These are phyloP conservation scores for Brachionus calyciflorus DNA, from an alignment of 1,140 invertebrate genomes.

Conservation along the genomic window DNA sequence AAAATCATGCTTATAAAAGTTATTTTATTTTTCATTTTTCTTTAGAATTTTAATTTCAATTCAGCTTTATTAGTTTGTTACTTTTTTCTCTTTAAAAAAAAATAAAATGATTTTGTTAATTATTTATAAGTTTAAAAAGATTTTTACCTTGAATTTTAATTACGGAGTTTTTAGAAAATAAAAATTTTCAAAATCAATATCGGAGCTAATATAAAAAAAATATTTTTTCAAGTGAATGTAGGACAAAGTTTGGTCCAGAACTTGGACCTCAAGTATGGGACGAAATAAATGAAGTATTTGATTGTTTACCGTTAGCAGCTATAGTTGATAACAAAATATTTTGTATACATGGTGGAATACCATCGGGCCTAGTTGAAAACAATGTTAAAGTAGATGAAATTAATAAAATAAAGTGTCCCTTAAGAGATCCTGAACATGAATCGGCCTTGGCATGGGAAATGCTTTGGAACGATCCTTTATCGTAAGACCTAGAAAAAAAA, in stretches of 20 bases:
- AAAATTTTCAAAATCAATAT: background rate
- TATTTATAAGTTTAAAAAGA: no score
- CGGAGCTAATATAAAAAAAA: background rate
- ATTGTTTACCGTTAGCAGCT: slow-evolving; percentile 61
- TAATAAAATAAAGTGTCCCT: slow-evolving; percentile 50
- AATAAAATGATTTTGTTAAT: no score
- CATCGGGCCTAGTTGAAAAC: slow-evolving; percentile 61
- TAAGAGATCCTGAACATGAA: slow-evolving; percentile 55
- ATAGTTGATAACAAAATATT: slow-evolving; percentile 61
- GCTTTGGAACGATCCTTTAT: slow-evolving; percentile 74
- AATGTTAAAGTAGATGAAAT: slow-evolving; percentile 11
- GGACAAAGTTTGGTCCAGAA: slow-evolving; percentile 66
- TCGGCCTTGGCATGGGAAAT: slow-evolving; percentile 69
- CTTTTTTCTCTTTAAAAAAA: no score
- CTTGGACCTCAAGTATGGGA: slow-evolving; percentile 67
- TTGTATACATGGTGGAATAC: slow-evolving; percentile 73
- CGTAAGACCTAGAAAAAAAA: slow-evolving; percentile 56
- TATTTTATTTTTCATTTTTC: no score
- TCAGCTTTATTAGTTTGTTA: no score
- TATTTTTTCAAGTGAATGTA: slow-evolving; percentile 63
- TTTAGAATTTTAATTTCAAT: no score
- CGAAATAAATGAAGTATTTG: slow-evolving; percentile 70
- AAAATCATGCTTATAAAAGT: no score
- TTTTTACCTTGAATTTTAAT: no score
- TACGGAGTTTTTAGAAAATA: no score